Evolutionary conservation across 2,113 vertebrate genomes (phyloP).

Genomic region (Coptodon bakossiorum): DNA sequence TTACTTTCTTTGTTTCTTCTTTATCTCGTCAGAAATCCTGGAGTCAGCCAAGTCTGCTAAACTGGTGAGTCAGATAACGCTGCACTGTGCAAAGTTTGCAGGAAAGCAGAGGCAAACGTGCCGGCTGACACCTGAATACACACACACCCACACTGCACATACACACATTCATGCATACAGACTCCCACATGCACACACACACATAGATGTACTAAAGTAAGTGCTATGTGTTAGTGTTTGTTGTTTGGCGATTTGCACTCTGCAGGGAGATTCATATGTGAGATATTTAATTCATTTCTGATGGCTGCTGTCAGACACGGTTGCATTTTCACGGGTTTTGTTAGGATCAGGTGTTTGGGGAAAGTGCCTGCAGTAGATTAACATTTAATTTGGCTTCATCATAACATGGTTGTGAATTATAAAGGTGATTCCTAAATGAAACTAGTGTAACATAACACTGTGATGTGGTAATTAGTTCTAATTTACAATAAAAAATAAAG

Average conservation of each 20-base stretch:
- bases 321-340: neutral
- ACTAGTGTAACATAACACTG: neutral
- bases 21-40: conserved; percentile 61
- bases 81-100: neutral
- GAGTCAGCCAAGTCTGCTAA: conserved; percentile 79
- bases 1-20: neutral
- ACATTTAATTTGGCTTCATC: neutral
- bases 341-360: neutral
- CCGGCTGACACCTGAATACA: neutral
- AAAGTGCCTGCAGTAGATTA: neutral
- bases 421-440: neutral
- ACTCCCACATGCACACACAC: neutral
- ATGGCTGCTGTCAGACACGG: neutral
- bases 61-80: conserved; percentile 77
- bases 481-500: neutral
- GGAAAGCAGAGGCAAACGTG: neutral
- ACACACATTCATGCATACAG: neutral
- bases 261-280: neutral
- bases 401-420: accelerated
- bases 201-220: neutral
- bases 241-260: neutral
- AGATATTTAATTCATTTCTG: neutral
- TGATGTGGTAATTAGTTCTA: neutral
- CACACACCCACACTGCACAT: neutral
- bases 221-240: neutral